phyloP scores from a whole-genome alignment of 2,888 invertebrate species.

The Melikaiella ostensackeni region DNA sequence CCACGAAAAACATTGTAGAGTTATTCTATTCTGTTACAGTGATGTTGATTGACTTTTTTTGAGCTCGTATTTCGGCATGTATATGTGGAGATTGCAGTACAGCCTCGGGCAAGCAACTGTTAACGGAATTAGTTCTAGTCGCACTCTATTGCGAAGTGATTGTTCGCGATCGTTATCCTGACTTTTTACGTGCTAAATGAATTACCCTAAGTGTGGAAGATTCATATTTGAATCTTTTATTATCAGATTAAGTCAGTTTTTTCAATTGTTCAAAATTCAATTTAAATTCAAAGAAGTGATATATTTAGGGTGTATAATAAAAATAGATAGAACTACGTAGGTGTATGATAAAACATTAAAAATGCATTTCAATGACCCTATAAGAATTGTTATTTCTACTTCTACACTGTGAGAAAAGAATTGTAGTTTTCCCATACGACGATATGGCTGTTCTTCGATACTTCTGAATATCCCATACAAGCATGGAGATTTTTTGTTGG shows the following conservation, averaged over 20 bases:
- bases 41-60: not conserved
- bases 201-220: conserved; percentile 47
- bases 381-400: no score
- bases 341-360: no score
- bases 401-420: no score
- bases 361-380: no score
- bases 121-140: conserved; percentile 59
- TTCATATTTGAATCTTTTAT: not conserved
- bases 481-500: no score
- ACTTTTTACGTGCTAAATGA: conserved; percentile 50
- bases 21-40: not conserved
- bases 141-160: conserved; percentile 58
- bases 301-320: no score
- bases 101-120: conserved; percentile 53
- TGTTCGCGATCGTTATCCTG: conserved; percentile 56
- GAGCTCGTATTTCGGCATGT: not conserved
- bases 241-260: not conserved
- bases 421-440: no score
- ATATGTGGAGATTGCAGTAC: conserved; percentile 1
- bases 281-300: no score
- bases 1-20: not conserved
- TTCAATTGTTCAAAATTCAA: no score
- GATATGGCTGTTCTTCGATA: no score
- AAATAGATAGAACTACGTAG: no score
- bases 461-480: no score